A percentile compares a stretch with the other conserved stretches of the same genome.
These are phyloP conservation scores for Epicampocera succincta DNA, from an alignment of 2,888 invertebrate genomes.

Conservation along the genomic window DNA sequence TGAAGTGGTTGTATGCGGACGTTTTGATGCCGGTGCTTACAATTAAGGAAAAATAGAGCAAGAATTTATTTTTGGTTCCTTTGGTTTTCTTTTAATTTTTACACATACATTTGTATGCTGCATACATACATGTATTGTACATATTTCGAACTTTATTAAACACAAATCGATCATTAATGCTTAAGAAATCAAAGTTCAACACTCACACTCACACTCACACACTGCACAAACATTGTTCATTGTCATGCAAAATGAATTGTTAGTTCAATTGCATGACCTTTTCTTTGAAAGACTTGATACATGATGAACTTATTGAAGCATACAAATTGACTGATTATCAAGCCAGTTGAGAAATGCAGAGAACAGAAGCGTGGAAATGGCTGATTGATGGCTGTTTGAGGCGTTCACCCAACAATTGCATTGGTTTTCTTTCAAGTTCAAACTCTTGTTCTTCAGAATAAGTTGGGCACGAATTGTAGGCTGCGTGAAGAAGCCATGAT, in stretches of 20 bases:
- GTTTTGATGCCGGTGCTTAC: too few species aligned
- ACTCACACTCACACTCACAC: conserved; percentile 2
- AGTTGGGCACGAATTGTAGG: too few species aligned
- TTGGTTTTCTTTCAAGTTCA: too few species aligned
- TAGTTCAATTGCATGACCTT: conserved; percentile 59
- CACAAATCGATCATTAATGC: conserved; percentile 49
- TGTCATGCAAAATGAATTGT: conserved; percentile 41
- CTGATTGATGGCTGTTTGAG: not conserved
- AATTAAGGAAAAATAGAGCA: not conserved
- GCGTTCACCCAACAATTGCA: not conserved
- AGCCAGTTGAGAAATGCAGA: not conserved
- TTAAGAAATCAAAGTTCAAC: conserved; percentile 23
- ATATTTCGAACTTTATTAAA: conserved; percentile 43
- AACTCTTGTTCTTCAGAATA: too few species aligned
- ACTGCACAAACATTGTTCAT: not conserved
- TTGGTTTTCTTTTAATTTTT: not conserved
- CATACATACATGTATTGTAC: conserved; percentile 5
- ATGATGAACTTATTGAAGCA: conserved; percentile 63
- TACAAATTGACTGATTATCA: conserved; percentile 58
- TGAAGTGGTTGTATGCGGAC: too few species aligned
- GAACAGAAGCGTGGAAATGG: not conserved
- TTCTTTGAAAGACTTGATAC: conserved; percentile 44
- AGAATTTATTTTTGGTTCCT: not conserved
- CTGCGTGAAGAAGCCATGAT: too few species aligned
- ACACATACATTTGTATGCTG: conserved; percentile 5